phyloP scores from a whole-genome alignment of 2,113 vertebrate species.

The Pandion haliaetus region DNA sequence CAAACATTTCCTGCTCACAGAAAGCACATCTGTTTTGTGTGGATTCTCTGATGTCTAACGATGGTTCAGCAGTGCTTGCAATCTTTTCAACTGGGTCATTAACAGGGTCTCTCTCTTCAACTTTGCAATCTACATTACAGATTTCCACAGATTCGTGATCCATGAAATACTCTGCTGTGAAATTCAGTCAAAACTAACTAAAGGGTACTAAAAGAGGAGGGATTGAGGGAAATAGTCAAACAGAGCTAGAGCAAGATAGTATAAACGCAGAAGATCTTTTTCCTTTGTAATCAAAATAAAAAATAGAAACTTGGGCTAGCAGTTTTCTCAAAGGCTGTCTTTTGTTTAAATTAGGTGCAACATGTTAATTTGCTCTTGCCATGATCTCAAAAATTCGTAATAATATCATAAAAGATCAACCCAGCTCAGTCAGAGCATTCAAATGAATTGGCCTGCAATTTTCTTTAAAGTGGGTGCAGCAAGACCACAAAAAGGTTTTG shows the following conservation, averaged over 20 bases:
- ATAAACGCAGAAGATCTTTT: neutral
- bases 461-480: neutral
- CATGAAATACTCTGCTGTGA: neutral
- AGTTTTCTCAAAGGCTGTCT: neutral
- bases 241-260: neutral
- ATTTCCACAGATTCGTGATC: neutral
- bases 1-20: neutral
- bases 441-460: neutral
- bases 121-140: neutral
- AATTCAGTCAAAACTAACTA: neutral
- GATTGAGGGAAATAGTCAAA: neutral
- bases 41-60: neutral
- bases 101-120: neutral
- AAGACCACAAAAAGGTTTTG: neutral
- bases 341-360: neutral
- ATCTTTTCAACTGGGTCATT: neutral
- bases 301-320: neutral
- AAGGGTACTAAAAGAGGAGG: neutral
- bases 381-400: neutral
- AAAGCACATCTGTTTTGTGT: neutral
- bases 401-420: too few relatives aligned
- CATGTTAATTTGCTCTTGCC: neutral
- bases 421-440: neutral
- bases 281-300: neutral
- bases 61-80: neutral